These are phyloP conservation scores for Echiichthys vipera DNA, from an alignment of 2,797 vertebrate species.

Conservation along the genomic window DNA sequence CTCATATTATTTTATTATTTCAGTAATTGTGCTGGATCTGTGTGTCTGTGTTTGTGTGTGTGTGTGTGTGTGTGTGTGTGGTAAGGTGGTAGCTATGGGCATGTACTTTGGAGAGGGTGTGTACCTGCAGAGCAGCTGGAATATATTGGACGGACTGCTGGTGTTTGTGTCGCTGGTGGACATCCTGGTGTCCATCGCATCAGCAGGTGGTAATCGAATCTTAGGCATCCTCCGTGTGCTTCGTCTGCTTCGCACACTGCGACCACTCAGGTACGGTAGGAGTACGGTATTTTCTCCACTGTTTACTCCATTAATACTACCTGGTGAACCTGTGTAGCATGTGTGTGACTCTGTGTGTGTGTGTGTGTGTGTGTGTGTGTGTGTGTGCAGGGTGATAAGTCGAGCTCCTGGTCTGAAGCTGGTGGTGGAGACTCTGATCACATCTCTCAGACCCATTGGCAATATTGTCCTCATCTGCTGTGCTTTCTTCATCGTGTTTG, in stretches of 20 bases:
- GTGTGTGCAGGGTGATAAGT: constrained; percentile 91
- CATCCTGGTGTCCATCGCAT: constrained; percentile 95
- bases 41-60: constrained; percentile 18
- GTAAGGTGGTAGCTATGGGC: constrained; percentile 92
- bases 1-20: constrained; percentile 38
- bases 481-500: constrained; percentile 95
- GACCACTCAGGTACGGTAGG: constrained; percentile 94
- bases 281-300: not conserved
- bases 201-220: constrained; percentile 92
- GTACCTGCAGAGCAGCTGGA: constrained; percentile 98
- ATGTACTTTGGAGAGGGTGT: constrained; percentile 90
- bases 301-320: not conserved
- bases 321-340: not conserved
- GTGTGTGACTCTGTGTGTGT: constrained; percentile 14
- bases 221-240: constrained; percentile 94
- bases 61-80: constrained; percentile 34
- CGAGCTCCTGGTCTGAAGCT: constrained; percentile 94
- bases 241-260: constrained; percentile 92
- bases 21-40: constrained; percentile 29
- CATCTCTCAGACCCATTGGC: constrained; percentile 93
- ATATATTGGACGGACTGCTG: constrained; percentile 92
- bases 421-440: constrained; percentile 96
- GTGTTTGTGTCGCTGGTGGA: constrained; percentile 97
- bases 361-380: constrained; percentile 18
- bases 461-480: constrained; percentile 98